Percentiles rank a stretch among this genome's conserved stretches.
Evolutionary conservation across 2,888 invertebrate genomes (phyloP).

Genomic region (Leptothorax acervorum): DNA sequence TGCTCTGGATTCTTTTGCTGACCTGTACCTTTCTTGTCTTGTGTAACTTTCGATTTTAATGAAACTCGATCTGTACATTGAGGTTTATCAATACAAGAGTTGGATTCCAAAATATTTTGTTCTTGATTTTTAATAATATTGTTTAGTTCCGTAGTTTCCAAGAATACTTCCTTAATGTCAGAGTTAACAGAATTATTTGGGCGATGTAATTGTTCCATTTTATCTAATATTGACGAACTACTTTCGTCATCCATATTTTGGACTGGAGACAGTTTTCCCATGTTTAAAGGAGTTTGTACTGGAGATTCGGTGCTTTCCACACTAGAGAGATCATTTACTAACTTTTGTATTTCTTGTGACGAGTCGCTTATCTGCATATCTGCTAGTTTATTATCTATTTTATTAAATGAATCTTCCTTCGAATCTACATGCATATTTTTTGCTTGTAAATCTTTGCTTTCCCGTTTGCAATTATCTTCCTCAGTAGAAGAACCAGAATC

Average conservation of each 20-base stretch:
- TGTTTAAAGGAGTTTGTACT: constrained; percentile 59
- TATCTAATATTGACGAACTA: constrained; percentile 77
- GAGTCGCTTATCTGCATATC: constrained; percentile 69
- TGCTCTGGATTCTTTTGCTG: constrained; percentile 60
- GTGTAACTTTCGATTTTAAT: constrained; percentile 62
- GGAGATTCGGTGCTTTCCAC: constrained; percentile 66
- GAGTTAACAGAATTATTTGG: constrained; percentile 60
- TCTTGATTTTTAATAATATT: constrained; percentile 46
- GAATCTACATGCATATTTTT: constrained; percentile 34
- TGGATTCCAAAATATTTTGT: constrained; percentile 42
- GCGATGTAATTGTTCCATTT: constrained; percentile 77
- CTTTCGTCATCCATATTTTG: constrained; percentile 76
- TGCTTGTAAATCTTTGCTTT: constrained; percentile 6
- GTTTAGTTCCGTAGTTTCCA: constrained; percentile 51
- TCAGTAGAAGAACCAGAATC: constrained; percentile 41
- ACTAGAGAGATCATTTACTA: constrained; percentile 71
- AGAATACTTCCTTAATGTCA: constrained; percentile 53
- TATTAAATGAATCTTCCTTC: constrained; percentile 61
- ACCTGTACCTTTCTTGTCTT: constrained; percentile 60
- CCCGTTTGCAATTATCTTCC: constrained; percentile 22
- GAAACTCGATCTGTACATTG: constrained; percentile 57
- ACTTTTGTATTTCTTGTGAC: constrained; percentile 73
- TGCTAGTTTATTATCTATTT: constrained; percentile 67
- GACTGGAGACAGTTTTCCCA: constrained; percentile 61
- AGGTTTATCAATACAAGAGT: constrained; percentile 52